phyloP scores from a whole-genome alignment of 1,140 invertebrate species.

The Ptiloglossa arizonensis region DNA sequence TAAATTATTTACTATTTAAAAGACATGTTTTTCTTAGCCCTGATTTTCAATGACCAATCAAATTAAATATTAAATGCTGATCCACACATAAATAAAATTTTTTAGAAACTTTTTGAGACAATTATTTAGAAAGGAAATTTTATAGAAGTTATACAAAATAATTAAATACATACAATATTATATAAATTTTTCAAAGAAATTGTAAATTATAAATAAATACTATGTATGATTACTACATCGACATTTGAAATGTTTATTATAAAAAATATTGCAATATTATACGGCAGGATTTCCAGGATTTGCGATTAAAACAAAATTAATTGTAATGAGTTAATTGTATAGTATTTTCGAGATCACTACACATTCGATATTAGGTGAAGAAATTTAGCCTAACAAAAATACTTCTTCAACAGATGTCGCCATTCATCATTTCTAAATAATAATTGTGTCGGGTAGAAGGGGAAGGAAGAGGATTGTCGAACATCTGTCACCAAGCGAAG shows the following conservation, averaged over 20 bases:
- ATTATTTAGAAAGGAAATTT: not conserved
- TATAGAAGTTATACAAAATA: not conserved
- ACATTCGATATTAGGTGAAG: not conserved
- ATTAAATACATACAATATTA: not conserved
- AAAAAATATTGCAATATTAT: not conserved
- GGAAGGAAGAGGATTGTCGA: slow-evolving; percentile 53
- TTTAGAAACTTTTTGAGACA: not conserved
- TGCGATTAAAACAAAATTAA: not conserved
- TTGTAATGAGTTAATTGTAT: not conserved
- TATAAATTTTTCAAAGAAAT: not conserved
- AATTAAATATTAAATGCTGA: slow-evolving; percentile 16
- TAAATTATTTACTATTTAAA: not conserved
- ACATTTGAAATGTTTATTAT: not conserved
- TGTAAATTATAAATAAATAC: not conserved
- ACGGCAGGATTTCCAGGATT: not conserved
- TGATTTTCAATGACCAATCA: not conserved
- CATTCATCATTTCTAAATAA: slow-evolving; percentile 52
- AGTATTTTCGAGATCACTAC: not conserved
- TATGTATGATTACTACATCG: not conserved
- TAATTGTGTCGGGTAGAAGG: slow-evolving; percentile 49
- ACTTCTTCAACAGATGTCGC: slow-evolving; percentile 40
- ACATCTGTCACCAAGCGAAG: slow-evolving; percentile 64
- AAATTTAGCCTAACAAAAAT: slow-evolving; percentile 6
- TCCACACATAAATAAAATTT: not conserved
- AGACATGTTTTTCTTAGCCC: not conserved